Evolutionary conservation across 2,797 vertebrate genomes (phyloP).

Genomic region (Macrochelys suwanniensis): DNA sequence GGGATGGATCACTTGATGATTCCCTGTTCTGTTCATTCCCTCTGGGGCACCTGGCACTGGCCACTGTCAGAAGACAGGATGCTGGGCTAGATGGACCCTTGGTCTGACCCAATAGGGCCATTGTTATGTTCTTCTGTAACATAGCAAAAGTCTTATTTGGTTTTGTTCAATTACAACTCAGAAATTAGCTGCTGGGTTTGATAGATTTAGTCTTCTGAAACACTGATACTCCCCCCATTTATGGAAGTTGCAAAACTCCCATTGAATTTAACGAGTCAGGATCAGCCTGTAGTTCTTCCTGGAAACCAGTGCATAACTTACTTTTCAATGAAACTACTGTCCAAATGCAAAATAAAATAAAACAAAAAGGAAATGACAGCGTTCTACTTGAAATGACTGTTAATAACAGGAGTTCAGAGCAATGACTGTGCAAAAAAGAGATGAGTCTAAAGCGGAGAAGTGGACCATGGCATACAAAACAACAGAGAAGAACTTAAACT

Average conservation of each 20-base stretch:
- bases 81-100: too few relatives aligned
- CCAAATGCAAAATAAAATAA: background rate
- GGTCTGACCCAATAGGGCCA: too few relatives aligned
- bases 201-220: background rate
- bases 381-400: background rate
- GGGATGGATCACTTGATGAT: too few relatives aligned
- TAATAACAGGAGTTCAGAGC: conserved; percentile 17
- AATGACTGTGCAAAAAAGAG: conserved; percentile 8
- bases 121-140: too few relatives aligned
- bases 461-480: background rate
- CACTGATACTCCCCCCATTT: background rate
- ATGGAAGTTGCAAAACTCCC: background rate
- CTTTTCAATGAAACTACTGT: background rate
- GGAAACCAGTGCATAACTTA: background rate
- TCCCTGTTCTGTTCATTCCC: too few relatives aligned
- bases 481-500: background rate
- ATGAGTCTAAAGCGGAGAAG: background rate
- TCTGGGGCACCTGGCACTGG: too few relatives aligned
- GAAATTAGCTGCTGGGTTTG: background rate
- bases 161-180: background rate
- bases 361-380: background rate
- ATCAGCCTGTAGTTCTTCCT: background rate
- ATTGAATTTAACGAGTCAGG: background rate
- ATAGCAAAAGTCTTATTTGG: background rate
- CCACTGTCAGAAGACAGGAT: too few relatives aligned